Base-by-base conservation (phyloP, 2,888 invertebrate species). In the Drosophila greeni region DNA sequence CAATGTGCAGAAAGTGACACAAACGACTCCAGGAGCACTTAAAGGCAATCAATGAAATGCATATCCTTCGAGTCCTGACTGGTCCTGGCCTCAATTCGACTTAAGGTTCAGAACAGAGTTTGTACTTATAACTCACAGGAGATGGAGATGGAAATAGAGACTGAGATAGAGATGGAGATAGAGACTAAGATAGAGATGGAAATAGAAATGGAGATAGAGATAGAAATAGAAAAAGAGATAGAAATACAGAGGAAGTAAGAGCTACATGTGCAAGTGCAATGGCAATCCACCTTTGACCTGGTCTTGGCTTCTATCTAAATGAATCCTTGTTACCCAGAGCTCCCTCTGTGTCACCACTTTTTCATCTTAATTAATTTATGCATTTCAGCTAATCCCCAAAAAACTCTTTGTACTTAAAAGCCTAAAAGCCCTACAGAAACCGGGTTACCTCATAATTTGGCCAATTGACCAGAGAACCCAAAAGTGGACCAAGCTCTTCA, bases 1-100 rank as follows among this genome's bases (percentile, higher is more conserved):
- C 39, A 57, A 31, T 29, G 37, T 40, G 39, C 56, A 37, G 29
- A 59, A 49, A 62, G 61, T 61, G 62, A 33, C 62, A 49, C 61
- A 47, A 59, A 36, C 40, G 58, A 56, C 62, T 37, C 31, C 33
- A 68, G 42, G 51, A 65, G 53, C 62, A 70, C 78, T 82, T 76
- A 72, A 76, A 74, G 76, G 76, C 82, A 76, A 78, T 82, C 80
- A 78, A 76, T 78, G 82, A 70, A 80, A 65, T 76, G 77, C 48
- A 60, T 60, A 33, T 24, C 24, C 40, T 40, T 3, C 3, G 23
- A 14, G 39, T 40, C 6, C 37, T 5, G 37, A 45, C 47, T 34
- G 31, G 36, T 66, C 49, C 65, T 49, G 60, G 72, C 74, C 70
- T 64, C 72, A 74, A 42, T 37, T 52, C 31, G 57, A 39, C 53